phyloP scores from a whole-genome alignment of 2,797 vertebrate species.

The Platalea minor region DNA sequence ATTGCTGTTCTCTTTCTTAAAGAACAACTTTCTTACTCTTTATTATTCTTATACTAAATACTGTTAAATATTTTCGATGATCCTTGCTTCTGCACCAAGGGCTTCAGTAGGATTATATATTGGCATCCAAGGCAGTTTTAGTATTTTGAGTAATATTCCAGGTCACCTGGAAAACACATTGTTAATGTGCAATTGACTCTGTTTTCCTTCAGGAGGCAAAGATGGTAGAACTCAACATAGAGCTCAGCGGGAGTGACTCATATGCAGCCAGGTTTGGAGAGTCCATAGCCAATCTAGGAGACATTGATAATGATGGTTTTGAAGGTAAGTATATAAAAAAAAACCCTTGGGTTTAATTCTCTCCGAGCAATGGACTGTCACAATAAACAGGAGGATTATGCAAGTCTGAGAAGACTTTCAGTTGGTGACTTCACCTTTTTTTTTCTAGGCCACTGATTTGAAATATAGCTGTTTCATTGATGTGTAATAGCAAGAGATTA shows the following conservation, averaged over 20 bases:
- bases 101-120: background rate
- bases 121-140: background rate
- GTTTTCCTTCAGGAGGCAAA: constrained; percentile 73
- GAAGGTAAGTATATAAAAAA: constrained; percentile 77
- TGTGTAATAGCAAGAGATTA: background rate
- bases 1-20: background rate
- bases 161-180: background rate
- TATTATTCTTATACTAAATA: background rate
- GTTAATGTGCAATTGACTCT: background rate
- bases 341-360: background rate
- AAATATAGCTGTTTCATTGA: background rate
- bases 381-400: background rate
- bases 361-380: background rate
- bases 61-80: background rate
- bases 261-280: constrained; percentile 93
- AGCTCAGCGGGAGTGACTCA: constrained; percentile 82
- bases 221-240: constrained; percentile 81
- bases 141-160: background rate
- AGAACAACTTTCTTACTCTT: background rate
- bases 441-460: background rate
- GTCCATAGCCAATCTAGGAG: constrained; percentile 88
- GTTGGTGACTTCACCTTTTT: background rate
- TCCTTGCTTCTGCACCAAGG: background rate
- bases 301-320: constrained; percentile 94
- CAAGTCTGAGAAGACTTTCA: background rate